Evolutionary conservation across 1,140 invertebrate genomes (phyloP), one percentile per base, ranked within the genome.

Genomic region (Cyclargus thomasi): DNA sequence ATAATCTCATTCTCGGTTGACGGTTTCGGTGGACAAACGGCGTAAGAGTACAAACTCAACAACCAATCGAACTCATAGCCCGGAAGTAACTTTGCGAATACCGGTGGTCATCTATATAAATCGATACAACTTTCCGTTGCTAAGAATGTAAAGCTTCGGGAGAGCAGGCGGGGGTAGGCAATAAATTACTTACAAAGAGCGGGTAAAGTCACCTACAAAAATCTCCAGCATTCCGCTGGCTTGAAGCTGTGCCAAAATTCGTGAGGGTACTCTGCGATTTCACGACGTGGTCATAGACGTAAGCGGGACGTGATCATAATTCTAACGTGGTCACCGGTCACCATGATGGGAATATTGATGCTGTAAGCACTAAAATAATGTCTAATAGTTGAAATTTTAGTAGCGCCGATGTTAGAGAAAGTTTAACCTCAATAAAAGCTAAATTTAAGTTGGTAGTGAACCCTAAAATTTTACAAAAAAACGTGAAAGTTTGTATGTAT

Each of bases 191-290:
- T 66, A 76, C 78, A 35, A 75, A 69, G 17, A 80, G 71, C n/a
- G 62, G 78, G 78, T 20, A 76, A 29, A 11, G 74, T 10, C 59
- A 67, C 63, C 79, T 75, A 79, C 14, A 72, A 73, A 62, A 74
- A 69, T 23, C 67, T 75, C 75, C 77, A 81, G 64, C 73, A 79
- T 47, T 76, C 70, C 6, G 79, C 77, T 47, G 77, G 77, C 47
- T 74, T 77, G 65, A 81, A 81, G 23, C 74, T 74, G 16, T 79
- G 71, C 75, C 75, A 77, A 69, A 76, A 81, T 47, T 81, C 16
- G 29, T 29, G 29, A 29, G 29, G 0, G 39, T 47, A 47, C 11
- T 47, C 0, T 11, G 8, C 11, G 39, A 0, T 5, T 29, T 2
- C 14, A 11, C 14, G 39, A 47, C 39, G 39, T 47, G 11, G 39